Evolutionary conservation across 2,113 vertebrate genomes (phyloP), one percentile per base, ranked within the genome.

Genomic region (Tragelaphus imberbis): DNA sequence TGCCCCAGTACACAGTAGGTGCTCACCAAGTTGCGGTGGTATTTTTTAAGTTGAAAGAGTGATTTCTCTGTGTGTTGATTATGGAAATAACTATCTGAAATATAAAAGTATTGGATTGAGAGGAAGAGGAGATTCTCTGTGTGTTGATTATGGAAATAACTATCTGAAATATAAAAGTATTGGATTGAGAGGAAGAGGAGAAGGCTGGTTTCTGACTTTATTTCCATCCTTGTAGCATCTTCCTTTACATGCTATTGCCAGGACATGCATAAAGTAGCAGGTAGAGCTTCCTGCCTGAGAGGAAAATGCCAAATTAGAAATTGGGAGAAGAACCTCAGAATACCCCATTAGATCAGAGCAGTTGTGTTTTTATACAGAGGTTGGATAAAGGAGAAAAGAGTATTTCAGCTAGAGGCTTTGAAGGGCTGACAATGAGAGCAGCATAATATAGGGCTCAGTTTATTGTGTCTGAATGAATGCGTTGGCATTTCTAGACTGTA

Each of bases 401-500:
- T 25, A 36, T 98, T 97, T 95, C 53, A 27, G 94, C 44, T n/a
- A 13, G 44, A 93, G 84, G 84, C 36, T 97, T 25, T 91, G 17
- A 19, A 90, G 96, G 89, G 44, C 44, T 89, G 40, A 93, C 95
- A 90, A 51, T 53, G 84, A 79, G 63, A 5, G 0, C 1, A 40
- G 94, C 77, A 80, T 17, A 95, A 47, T 2, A 15, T 30, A 44
- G 97, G 90, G 81, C 92, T 95, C 89, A 84, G 91, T 97, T 33
- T 79, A 84, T 98, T 98, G 97, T 88, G 19, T 33, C 81, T 94
- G 40, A 6, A 8, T 96, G 97, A 96, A 98, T 33, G 65, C 21
- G 1, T 36, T 96, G 98, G 58, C 56, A 77, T 97, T 96, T 98
- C 97, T 36, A 91, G 96, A 96, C 94, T 93, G 87, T 63, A 98